Evolutionary conservation across 2,797 vertebrate genomes (phyloP), one percentile per base, ranked within the genome.

Genomic region (Hybognathus amarus): DNA sequence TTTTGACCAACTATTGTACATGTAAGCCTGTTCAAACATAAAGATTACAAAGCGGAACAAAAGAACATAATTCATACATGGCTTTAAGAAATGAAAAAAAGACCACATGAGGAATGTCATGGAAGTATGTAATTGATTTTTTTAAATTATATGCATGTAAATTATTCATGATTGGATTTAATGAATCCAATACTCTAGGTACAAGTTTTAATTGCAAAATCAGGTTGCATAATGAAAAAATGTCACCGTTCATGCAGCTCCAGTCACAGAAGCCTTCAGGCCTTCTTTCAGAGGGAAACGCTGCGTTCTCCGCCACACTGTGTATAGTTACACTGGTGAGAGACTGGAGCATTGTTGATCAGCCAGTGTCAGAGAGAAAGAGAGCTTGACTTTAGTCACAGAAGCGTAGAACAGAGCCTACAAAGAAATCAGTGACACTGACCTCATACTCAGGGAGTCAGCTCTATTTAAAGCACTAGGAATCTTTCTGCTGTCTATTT

Each of bases 401-500:
- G 77, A 75, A 79, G 78, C 54, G 73, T 5, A 54, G 42, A 79
- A 68, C 33, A 83, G 45, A 83, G 64, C 66, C 75, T 68, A 69
- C 81, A 85, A 85, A 84, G 87, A 86, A 79, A 74, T 77, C 64
- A 54, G 79, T 87, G 79, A 77, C 80, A 78, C 85, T 85, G 83
- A 86, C 79, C 86, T 71, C 82, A 83, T 61, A 75, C 82, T 73
- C 50, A 9, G 71, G n/a, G 67, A 85, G 81, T 80, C 80, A 80
- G 78, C 52, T 79, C 85, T 87, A 89, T 88, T 88, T 88, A 71
- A 82, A 90, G 83, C 84, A 38, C 77, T 61, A 68, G 27, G 68
- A 85, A 70, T 85, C 80, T 70, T 83, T 88, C 79, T 69, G 22
- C 66, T 6, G 54, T 76, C 87, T 87, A 82, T 90, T 88, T 89